A percentile compares a stretch with the other conserved stretches of the same genome.
These are phyloP conservation scores for Chorisops tibialis DNA, from an alignment of 2,888 invertebrate genomes.

Conservation along the genomic window DNA sequence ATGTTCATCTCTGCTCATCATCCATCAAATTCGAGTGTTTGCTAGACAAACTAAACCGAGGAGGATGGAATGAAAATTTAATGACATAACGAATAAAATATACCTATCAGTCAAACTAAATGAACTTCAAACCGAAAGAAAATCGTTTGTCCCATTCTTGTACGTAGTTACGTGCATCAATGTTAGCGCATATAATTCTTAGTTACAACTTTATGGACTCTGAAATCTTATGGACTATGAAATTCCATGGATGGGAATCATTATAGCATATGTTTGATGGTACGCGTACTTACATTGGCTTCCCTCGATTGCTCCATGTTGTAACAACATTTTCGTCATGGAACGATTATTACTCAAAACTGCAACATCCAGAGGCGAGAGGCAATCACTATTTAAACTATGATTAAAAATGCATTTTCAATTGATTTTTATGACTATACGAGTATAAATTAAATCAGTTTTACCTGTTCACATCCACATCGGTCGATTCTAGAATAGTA, in stretches of 20 bases:
- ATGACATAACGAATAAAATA: too few species aligned
- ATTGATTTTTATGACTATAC: neutral
- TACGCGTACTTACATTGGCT: conserved; percentile 81
- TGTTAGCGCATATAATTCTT: too few species aligned
- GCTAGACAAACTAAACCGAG: too few species aligned
- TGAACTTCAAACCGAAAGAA: too few species aligned
- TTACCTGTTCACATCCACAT: conserved; percentile 92
- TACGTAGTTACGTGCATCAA: too few species aligned
- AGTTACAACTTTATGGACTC: too few species aligned
- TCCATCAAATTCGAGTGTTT: conserved; percentile 25
- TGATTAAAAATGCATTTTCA: conserved; percentile 45
- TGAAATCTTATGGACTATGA: too few species aligned
- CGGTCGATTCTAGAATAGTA: conserved; percentile 86
- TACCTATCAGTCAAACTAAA: too few species aligned
- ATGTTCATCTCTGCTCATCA: conserved; percentile 20
- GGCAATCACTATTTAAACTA: conserved; percentile 84
- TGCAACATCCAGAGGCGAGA: conserved; percentile 90
- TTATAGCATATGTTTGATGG: too few species aligned
- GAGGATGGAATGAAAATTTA: too few species aligned
- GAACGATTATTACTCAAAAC: conserved; percentile 85
- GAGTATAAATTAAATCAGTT: conserved; percentile 24
- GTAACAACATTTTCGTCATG: conserved; percentile 84
- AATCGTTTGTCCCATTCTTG: too few species aligned
- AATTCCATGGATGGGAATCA: too few species aligned
- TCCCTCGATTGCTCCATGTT: conserved; percentile 81